Conservation (phyloP, 2,113 vertebrate genomes). For the Pygoscelis antarcticus region DNA sequence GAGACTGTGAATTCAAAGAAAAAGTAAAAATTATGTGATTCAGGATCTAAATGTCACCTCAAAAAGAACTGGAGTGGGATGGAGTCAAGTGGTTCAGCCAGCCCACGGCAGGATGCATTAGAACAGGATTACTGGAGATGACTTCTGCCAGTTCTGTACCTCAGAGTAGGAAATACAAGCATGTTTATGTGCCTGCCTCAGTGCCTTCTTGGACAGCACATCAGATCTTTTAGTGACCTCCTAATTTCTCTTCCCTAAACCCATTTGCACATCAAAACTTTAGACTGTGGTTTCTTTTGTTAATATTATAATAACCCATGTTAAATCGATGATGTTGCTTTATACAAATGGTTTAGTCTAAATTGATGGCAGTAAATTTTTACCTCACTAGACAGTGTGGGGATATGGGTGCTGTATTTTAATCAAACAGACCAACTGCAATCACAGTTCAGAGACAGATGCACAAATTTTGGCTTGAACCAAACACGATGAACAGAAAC, state of each 20-base stretch:
- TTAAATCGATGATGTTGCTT: not conserved
- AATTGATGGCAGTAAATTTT: not conserved
- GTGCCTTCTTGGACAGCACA: not conserved
- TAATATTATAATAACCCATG: not conserved
- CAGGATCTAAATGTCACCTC: not conserved
- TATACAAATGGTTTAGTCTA: not conserved
- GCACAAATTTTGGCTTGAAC: not conserved
- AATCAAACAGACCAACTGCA: not conserved
- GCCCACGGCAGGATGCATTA: not conserved
- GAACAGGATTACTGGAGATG: not conserved
- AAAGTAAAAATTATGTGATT: not conserved
- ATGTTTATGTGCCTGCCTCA: not conserved
- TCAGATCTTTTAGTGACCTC: not conserved
- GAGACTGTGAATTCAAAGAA: not conserved
- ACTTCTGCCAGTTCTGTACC: not conserved
- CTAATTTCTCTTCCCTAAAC: not conserved
- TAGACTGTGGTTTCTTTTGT: not conserved
- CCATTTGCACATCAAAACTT: not conserved
- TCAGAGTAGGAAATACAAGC: not conserved
- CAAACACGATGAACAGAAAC: not conserved
- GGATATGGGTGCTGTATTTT: not conserved
- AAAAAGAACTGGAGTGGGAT: not conserved
- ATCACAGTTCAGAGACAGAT: not conserved
- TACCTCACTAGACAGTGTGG: not conserved
- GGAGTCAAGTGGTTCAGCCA: not conserved